A percentile compares a stretch with the other conserved stretches of the same genome.
phyloP scores from a whole-genome alignment of 2,113 vertebrate species.

The Sarotherodon lohbergeri region DNA sequence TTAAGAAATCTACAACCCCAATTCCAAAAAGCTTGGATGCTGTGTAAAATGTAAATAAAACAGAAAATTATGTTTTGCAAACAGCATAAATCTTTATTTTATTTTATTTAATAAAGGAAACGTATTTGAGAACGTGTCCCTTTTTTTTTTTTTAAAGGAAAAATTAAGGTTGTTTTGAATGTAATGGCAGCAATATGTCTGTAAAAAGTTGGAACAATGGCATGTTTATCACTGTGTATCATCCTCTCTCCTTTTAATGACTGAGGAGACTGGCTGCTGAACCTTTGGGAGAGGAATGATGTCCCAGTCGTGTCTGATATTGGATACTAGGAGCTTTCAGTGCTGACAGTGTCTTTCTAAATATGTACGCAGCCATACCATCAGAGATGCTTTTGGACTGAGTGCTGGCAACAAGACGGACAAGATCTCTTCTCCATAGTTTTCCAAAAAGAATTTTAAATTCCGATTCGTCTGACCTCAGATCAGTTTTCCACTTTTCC shows the following conservation, averaged over 20 bases:
- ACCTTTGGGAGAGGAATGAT: not conserved
- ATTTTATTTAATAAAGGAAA: not conserved
- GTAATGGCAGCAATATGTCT: not conserved
- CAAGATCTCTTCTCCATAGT: not conserved
- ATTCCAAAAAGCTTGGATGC: not conserved
- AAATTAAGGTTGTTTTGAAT: not conserved
- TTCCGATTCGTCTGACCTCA: not conserved
- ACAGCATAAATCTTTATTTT: not conserved
- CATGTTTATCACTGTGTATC: not conserved
- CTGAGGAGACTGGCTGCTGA: not conserved
- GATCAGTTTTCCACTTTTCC: not conserved
- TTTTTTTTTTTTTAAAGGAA: not conserved
- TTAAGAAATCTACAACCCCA: not conserved
- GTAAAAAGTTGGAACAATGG: not conserved
- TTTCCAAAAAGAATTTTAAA: not conserved
- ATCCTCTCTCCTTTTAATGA: too few relatives aligned
- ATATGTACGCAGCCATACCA: not conserved
- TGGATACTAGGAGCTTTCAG: not conserved
- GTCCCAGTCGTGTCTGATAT: fast-evolving
- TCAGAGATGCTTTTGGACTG: not conserved
- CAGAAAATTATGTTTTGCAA: not conserved
- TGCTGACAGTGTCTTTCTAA: not conserved
- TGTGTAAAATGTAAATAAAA: not conserved
- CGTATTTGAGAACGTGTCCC: not conserved
- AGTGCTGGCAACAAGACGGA: not conserved